These are phyloP conservation scores for Morus bassanus DNA, from an alignment of 2,797 vertebrate species.

Conservation along the genomic window DNA sequence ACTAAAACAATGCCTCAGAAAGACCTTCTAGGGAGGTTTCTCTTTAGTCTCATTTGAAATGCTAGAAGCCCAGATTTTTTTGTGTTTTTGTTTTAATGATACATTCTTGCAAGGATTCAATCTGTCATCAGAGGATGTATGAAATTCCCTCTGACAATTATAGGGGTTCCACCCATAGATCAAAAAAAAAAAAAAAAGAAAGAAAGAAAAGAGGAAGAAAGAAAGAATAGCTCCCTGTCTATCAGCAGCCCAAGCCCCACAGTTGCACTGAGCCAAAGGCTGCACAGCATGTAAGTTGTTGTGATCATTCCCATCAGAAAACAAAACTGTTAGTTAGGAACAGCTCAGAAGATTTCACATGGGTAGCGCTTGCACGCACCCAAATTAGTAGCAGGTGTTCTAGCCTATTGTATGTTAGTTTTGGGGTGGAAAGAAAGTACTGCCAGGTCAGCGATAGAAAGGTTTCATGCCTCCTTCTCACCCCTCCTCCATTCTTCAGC, in stretches of 20 bases:
- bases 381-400: conserved; percentile 16
- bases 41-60: conserved; percentile 42
- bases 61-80: conserved; percentile 3
- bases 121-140: conserved; percentile 37
- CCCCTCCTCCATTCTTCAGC: background rate
- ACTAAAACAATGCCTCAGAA: conserved; percentile 53
- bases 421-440: background rate
- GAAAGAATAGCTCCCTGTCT: background rate
- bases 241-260: background rate
- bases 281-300: conserved; percentile 16
- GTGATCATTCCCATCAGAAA: conserved; percentile 44
- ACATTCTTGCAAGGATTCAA: conserved; percentile 49
- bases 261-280: background rate
- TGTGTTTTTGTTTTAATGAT: conserved; percentile 29
- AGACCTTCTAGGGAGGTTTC: conserved; percentile 56
- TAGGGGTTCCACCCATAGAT: conserved; percentile 22
- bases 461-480: background rate
- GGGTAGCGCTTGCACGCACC: conserved; percentile 11
- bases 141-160: conserved; percentile 24
- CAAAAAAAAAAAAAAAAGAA: background rate
- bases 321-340: background rate
- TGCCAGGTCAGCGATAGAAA: background rate
- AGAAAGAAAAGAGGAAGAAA: background rate
- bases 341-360: background rate
- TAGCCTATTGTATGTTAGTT: background rate